These are phyloP conservation scores for Montipora foliosa DNA, from an alignment of 64 coral and sea anemone genomes.

Conservation along the genomic window DNA sequence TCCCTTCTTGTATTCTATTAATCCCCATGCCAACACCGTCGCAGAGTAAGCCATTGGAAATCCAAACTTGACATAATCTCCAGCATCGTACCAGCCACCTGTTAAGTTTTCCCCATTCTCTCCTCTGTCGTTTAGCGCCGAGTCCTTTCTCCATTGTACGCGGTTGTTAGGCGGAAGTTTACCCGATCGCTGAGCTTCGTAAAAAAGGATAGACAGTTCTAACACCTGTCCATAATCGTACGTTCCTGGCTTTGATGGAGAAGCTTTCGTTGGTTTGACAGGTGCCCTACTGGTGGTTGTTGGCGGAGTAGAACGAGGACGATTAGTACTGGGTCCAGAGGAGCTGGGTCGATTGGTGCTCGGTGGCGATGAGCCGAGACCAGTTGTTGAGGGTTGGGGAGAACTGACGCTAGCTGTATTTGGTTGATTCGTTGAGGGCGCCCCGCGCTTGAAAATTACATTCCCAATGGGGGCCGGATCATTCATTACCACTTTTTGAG, in stretches of 20 bases:
- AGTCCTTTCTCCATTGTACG: slow-evolving; percentile 88
- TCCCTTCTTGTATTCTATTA: slow-evolving; percentile 78
- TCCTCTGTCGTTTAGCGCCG: slow-evolving; percentile 70
- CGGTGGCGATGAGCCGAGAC: not conserved
- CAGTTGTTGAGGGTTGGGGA: not conserved
- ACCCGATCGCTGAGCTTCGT: slow-evolving; percentile 95
- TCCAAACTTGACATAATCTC: slow-evolving; percentile 97
- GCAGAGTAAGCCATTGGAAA: slow-evolving; percentile 87
- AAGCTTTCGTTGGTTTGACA: not conserved
- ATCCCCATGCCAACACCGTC: slow-evolving; percentile 84
- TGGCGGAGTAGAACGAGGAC: not conserved
- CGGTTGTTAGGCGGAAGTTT: slow-evolving; percentile 84
- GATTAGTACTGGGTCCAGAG: not conserved
- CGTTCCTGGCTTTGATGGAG: not conserved
- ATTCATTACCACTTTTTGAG: not conserved
- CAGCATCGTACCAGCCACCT: slow-evolving; percentile 98
- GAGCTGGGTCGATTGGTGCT: not conserved
- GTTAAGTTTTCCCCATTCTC: slow-evolving; percentile 80
- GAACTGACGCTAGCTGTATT: not conserved
- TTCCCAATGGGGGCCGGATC: slow-evolving; percentile 24
- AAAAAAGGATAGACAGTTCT: slow-evolving; percentile 89
- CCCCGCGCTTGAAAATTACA: slow-evolving; percentile 40
- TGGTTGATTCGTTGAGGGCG: not conserved
- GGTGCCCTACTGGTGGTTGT: not conserved
- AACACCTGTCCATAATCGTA: slow-evolving; percentile 83